Percentiles rank a stretch among this genome's conserved stretches.
phyloP scores from a whole-genome alignment of 2,113 vertebrate genomes.

The Hassar affinis region DNA sequence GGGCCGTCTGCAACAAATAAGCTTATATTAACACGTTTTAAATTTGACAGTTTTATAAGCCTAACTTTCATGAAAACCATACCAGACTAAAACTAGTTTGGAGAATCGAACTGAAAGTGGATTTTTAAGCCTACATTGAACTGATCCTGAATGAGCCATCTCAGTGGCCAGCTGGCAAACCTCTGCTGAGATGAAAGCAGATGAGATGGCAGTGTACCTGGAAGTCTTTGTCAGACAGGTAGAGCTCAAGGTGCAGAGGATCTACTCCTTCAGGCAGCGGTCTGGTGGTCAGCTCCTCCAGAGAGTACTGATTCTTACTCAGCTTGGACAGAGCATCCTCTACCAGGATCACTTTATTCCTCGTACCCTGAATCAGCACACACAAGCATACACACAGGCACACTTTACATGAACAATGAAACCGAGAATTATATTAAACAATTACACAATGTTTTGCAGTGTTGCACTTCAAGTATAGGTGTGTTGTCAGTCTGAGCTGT shows the following conservation, averaged over 20 bases:
- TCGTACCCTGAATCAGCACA: constrained; percentile 57
- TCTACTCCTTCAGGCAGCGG: constrained; percentile 78
- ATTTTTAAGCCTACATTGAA: neutral
- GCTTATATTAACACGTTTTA: neutral
- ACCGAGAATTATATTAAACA: neutral
- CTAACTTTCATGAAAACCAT: neutral
- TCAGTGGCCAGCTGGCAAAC: neutral
- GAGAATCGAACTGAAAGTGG: neutral
- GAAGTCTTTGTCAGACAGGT: constrained; percentile 78
- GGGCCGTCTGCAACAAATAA: constrained; percentile 63
- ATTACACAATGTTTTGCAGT: neutral
- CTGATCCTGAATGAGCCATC: too few relatives aligned
- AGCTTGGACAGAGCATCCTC: constrained; percentile 73
- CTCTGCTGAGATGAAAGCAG: neutral
- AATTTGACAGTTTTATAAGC: neutral
- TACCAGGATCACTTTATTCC: constrained; percentile 72
- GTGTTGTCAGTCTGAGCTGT: neutral
- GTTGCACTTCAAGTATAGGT: neutral
- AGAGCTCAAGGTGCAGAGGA: constrained; percentile 75
- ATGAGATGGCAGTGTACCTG: constrained; percentile 61
- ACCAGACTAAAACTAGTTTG: neutral
- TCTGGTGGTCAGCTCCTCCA: constrained; percentile 73
- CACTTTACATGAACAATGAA: neutral
- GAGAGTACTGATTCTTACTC: constrained; percentile 73
- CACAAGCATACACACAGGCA: constrained; percentile 10